Evolutionary conservation across 1,140 invertebrate species (phyloP).

Genomic region (Anadara kagoshimensis): DNA sequence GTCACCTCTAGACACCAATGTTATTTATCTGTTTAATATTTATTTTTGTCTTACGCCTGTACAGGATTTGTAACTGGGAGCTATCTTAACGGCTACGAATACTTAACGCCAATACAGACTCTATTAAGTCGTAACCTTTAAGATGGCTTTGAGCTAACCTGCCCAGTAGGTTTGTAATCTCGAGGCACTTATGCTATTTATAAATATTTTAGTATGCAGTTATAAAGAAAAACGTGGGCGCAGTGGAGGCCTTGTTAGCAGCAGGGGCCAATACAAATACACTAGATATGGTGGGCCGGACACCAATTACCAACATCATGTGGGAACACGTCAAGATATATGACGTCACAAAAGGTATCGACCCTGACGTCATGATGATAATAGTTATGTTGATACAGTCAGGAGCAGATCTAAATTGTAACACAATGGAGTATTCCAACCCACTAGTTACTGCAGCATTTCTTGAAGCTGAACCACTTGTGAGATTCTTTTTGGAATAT

Average conservation of each 20-base stretch:
- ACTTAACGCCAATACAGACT: too few relatives aligned
- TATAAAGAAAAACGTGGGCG: constrained; percentile 37
- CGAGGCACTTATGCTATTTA: too few relatives aligned
- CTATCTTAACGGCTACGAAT: too few relatives aligned
- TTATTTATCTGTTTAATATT: too few relatives aligned
- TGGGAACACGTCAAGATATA: constrained; percentile 12
- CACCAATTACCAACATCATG: constrained; percentile 46
- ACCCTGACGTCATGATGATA: constrained; percentile 33
- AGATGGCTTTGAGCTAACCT: too few relatives aligned
- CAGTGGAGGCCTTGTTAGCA: constrained; percentile 39
- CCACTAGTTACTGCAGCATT: constrained; percentile 40
- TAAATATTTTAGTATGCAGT: constrained; percentile 36
- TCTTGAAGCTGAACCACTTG: constrained; percentile 23
- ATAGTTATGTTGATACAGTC: constrained; percentile 44
- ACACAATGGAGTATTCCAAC: constrained; percentile 39
- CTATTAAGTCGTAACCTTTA: too few relatives aligned
- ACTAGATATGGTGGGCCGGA: constrained; percentile 43
- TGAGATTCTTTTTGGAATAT: constrained; percentile 43
- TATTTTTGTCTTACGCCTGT: too few relatives aligned
- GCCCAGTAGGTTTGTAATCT: too few relatives aligned
- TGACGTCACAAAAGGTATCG: neutral
- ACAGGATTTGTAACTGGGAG: too few relatives aligned
- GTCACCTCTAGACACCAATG: too few relatives aligned
- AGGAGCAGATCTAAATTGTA: constrained; percentile 42
- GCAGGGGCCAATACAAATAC: constrained; percentile 45